These are phyloP conservation scores for Acanthurus tractus DNA, from an alignment of 2,797 vertebrate species.

Conservation along the genomic window DNA sequence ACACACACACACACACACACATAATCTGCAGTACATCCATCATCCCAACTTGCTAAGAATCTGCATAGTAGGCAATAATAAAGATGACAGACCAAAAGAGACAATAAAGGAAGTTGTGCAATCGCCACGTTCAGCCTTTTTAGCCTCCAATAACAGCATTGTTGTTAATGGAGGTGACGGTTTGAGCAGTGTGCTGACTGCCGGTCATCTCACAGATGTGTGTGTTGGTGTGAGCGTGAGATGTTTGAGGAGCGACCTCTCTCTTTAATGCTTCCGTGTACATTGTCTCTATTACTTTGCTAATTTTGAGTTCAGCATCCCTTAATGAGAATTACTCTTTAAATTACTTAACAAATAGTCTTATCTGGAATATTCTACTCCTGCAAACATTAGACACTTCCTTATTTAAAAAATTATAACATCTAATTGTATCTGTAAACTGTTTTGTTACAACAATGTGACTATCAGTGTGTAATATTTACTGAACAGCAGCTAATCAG, in stretches of 20 bases:
- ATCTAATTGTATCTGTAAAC: neutral
- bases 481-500: neutral
- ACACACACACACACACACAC: constrained; percentile 16
- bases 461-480: neutral
- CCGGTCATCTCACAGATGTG: constrained; percentile 13
- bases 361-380: neutral
- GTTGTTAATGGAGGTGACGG: constrained; percentile 55
- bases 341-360: neutral
- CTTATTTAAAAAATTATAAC: neutral
- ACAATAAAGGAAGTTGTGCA: constrained; percentile 47
- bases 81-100: constrained; percentile 62
- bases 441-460: neutral
- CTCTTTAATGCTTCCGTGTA: constrained; percentile 12
- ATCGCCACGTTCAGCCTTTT: constrained; percentile 30
- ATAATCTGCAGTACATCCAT: constrained; percentile 65
- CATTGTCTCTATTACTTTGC: neutral
- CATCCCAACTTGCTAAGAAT: constrained; percentile 54
- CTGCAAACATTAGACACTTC: neutral
- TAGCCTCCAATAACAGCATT: constrained; percentile 42
- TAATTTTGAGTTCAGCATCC: constrained; percentile 9
- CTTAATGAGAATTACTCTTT: neutral
- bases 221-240: constrained; percentile 11
- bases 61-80: constrained; percentile 70
- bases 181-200: constrained; percentile 42
- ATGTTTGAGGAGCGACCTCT: neutral